Base-by-base conservation (phyloP, 2,888 invertebrate genomes). In the Drosophila kambysellisi region DNA sequence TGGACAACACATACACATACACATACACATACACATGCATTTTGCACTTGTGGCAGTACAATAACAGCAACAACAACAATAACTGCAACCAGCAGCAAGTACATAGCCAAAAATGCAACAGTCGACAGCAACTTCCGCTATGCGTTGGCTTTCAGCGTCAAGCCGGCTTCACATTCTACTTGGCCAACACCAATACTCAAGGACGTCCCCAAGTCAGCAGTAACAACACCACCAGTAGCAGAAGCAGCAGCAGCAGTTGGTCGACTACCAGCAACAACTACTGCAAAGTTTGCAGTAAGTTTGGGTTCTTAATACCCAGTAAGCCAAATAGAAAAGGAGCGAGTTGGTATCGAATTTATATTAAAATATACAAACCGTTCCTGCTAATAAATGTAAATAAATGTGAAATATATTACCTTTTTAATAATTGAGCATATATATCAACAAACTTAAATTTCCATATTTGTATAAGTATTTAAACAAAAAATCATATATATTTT, bases 111-210 rank as follows among this genome's bases (percentile, higher is more conserved):
- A 78, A 81, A 84, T 87, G 89, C 85, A 89, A 87, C 87, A 87
- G 88, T 76, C 78, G 85, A 80, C 76, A 72, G 72, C 60, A 78
- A 79, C 75, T 87, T 89, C 82, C 88, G 85, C 70, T 73, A 69
- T 54, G 84, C 79, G 82, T 74, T 74, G 70, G 71, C 37, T 51
- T 56, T 20, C 56, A 70, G 61, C 70, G 74, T 73, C 74, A 85
- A 54, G 70, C 76, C 65, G 74, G 69, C 72, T 83, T 79, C 79
- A 77, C 70, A 76, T 70, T 62, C 76, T 59, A 57, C 67, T 75
- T 76, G 60, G 68, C 64, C 71, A 76, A 62, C 77, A 74, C 54
- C 74, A 70, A 64, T 48, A 62, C 64, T 83, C 78, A 79, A 62
- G 68, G 68, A 81, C 81, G 70, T 81, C 82, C 83, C 68, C 54